A percentile compares a stretch with the other conserved stretches of the same genome.
Evolutionary conservation across 2,797 vertebrate species (phyloP).

Genomic region (Phrynocephalus guinanensis): DNA sequence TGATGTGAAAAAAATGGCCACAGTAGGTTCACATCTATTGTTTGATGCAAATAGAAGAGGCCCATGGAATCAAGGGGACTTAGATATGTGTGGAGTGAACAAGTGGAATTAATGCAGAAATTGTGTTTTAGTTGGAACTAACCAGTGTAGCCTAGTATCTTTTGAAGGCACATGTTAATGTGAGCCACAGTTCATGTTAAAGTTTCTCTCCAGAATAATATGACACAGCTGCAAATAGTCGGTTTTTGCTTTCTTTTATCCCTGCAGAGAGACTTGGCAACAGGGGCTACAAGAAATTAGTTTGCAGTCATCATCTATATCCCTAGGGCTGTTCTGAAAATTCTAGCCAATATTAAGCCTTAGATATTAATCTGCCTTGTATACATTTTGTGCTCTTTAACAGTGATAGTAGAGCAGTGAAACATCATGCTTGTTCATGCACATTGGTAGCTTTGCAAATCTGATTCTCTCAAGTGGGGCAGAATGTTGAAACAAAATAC

Average conservation of each 20-base stretch:
- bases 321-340: neutral
- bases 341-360: conserved; percentile 21
- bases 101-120: no score
- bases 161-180: neutral
- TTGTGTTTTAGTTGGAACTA: no score
- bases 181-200: neutral
- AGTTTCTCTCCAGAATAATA: neutral
- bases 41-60: no score
- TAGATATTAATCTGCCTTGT: neutral
- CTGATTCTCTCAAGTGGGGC: neutral
- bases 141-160: no score
- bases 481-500: neutral
- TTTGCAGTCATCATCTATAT: neutral
- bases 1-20: no score
- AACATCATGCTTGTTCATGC: neutral
- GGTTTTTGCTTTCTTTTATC: neutral
- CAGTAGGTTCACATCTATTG: no score
- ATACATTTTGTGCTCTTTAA: neutral
- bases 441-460: neutral
- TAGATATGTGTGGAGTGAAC: no score
- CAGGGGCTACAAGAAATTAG: neutral
- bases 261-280: neutral
- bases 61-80: no score
- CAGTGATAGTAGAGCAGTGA: neutral
- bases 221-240: neutral